Percentiles rank a stretch among this genome's conserved stretches.
Conservation (phyloP, 2,888 invertebrate genomes). For the Limenitis camilla region DNA sequence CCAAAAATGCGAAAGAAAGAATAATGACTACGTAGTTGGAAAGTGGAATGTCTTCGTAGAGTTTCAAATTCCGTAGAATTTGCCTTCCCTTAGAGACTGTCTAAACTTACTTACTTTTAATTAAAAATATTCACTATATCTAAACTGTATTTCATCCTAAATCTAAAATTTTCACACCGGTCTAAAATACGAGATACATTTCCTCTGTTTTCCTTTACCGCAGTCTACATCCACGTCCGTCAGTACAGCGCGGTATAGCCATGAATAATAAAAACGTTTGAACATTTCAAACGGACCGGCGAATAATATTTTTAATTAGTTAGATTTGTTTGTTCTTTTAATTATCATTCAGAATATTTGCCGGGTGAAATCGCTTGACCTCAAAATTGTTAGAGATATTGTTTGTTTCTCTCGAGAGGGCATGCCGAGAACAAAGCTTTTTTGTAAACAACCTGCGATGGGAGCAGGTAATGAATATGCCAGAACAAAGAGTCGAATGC, state of each 20-base stretch:
- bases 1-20: no score
- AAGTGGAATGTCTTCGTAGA: no score
- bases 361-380: conserved; percentile 50
- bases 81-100: no score
- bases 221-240: conserved; percentile 1
- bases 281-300: conserved; percentile 2
- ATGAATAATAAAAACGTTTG: conserved; percentile 4
- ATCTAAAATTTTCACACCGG: not conserved
- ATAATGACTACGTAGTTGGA: no score
- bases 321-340: conserved; percentile 40
- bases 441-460: conserved; percentile 54
- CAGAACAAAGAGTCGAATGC: conserved; percentile 60
- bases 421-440: conserved; percentile 51
- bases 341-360: conserved; percentile 47
- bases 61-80: no score
- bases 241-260: not conserved
- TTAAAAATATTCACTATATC: no score
- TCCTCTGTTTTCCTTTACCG: not conserved
- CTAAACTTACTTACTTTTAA: no score
- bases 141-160: no score
- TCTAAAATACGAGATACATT: not conserved
- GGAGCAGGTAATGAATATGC: conserved; percentile 67
- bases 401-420: conserved; percentile 53
- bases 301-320: conserved; percentile 11
- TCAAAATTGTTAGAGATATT: conserved; percentile 61